phyloP scores from a whole-genome alignment of 2,797 vertebrate genomes.

The Danio choprae region DNA sequence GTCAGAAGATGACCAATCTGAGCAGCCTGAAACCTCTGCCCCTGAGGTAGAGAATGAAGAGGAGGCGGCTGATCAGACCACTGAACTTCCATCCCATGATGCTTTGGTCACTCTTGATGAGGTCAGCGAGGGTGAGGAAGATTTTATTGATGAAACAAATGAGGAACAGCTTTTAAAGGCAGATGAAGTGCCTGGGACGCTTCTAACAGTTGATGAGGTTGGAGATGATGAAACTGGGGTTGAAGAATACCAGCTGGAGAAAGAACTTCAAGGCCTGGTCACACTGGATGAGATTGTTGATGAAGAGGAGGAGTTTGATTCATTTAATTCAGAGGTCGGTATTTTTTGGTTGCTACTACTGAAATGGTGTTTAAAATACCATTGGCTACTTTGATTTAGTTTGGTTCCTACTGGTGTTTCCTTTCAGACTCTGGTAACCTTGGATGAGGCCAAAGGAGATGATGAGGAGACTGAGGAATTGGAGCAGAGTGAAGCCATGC shows the following conservation, averaged over 20 bases:
- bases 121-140: conserved; percentile 69
- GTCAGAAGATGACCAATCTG: background rate
- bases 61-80: conserved; percentile 5
- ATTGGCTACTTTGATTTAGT: background rate
- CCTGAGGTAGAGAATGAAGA: background rate
- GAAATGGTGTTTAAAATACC: background rate
- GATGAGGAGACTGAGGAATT: conserved; percentile 57
- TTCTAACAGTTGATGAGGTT: conserved; percentile 89
- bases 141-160: conserved; percentile 47
- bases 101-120: conserved; percentile 75
- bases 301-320: conserved; percentile 65
- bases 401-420: background rate
- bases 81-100: conserved; percentile 37
- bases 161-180: conserved; percentile 43
- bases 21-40: background rate
- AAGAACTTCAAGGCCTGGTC: conserved; percentile 76
- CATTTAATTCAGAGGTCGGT: conserved; percentile 70
- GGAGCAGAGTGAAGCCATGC: conserved; percentile 44
- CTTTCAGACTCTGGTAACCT: conserved; percentile 74
- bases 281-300: conserved; percentile 83
- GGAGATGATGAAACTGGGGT: conserved; percentile 78
- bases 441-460: conserved; percentile 82
- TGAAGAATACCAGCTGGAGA: conserved; percentile 64
- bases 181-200: conserved; percentile 70
- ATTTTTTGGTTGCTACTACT: background rate